phyloP scores from a whole-genome alignment of 2,888 invertebrate genomes.

The Nebria brevicollis region DNA sequence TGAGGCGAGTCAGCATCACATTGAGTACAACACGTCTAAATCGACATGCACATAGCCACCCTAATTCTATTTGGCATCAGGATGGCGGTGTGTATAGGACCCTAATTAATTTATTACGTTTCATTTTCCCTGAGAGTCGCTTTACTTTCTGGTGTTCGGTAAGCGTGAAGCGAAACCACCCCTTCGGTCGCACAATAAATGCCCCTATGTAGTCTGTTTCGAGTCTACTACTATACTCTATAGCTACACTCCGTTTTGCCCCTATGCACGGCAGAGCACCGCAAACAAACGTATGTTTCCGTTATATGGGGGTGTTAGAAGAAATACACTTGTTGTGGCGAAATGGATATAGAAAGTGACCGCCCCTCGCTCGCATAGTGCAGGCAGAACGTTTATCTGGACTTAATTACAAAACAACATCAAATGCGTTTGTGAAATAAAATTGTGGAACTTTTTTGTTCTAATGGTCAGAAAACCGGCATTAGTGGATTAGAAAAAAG shows the following conservation, averaged over 20 bases:
- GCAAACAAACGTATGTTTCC: constrained; percentile 1
- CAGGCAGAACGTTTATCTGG: not conserved
- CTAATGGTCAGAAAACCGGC: not conserved
- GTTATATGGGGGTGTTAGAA: not conserved
- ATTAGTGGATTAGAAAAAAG: no score
- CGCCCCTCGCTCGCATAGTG: not conserved
- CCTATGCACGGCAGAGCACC: not conserved
- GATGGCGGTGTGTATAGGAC: constrained; percentile 55
- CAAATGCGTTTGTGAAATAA: not conserved
- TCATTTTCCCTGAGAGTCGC: constrained; percentile 56
- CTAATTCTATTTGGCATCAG: constrained; percentile 53
- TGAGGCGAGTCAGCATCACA: not conserved
- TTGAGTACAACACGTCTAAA: not conserved
- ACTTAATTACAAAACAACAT: not conserved
- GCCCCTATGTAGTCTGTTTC: not conserved
- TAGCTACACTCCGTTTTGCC: not conserved
- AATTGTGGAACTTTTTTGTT: not conserved
- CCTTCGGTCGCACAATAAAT: not conserved
- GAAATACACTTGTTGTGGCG: constrained; percentile 1
- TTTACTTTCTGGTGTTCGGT: constrained; percentile 31
- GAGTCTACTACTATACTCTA: not conserved
- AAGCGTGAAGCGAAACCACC: constrained; percentile 36
- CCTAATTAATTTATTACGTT: constrained; percentile 61
- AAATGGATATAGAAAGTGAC: not conserved
- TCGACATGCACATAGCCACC: constrained; percentile 6